These are phyloP conservation scores for Semaprochilodus insignis DNA, from an alignment of 2,797 vertebrate species.

Conservation along the genomic window DNA sequence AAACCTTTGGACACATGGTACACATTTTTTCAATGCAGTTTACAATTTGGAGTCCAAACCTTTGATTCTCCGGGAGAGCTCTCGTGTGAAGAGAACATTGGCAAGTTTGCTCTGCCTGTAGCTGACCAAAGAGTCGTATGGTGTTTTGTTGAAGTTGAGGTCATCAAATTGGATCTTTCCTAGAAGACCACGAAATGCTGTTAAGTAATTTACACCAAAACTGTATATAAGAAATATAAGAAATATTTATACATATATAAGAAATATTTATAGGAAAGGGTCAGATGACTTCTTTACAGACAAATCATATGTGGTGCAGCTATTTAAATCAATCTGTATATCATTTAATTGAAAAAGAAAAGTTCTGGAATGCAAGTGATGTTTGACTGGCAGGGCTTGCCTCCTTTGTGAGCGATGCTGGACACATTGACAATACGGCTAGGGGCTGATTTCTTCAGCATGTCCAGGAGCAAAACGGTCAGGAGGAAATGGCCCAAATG, in stretches of 20 bases:
- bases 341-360: neutral
- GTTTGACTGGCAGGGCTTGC: slow-evolving; percentile 34
- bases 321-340: too few relatives aligned
- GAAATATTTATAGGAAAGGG: neutral
- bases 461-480: slow-evolving; percentile 61
- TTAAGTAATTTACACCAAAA: slow-evolving; percentile 3
- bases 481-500: slow-evolving; percentile 65
- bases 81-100: slow-evolving; percentile 66
- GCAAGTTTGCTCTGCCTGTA: slow-evolving; percentile 69
- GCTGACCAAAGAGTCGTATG: slow-evolving; percentile 62
- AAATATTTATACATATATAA: neutral
- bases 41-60: slow-evolving; percentile 49
- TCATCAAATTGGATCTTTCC: slow-evolving; percentile 69
- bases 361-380: neutral
- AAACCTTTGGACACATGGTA: too few relatives aligned
- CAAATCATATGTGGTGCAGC: too few relatives aligned
- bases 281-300: too few relatives aligned
- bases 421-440: slow-evolving; percentile 65
- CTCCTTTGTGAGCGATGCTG: slow-evolving; percentile 64
- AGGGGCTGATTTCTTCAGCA: slow-evolving; percentile 59
- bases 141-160: slow-evolving; percentile 59
- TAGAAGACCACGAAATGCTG: slow-evolving; percentile 21
- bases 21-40: neutral
- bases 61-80: slow-evolving; percentile 62
- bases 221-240: neutral